These are phyloP conservation scores for Odontocerum albicorne DNA, from an alignment of 2,888 invertebrate species.

Conservation along the genomic window DNA sequence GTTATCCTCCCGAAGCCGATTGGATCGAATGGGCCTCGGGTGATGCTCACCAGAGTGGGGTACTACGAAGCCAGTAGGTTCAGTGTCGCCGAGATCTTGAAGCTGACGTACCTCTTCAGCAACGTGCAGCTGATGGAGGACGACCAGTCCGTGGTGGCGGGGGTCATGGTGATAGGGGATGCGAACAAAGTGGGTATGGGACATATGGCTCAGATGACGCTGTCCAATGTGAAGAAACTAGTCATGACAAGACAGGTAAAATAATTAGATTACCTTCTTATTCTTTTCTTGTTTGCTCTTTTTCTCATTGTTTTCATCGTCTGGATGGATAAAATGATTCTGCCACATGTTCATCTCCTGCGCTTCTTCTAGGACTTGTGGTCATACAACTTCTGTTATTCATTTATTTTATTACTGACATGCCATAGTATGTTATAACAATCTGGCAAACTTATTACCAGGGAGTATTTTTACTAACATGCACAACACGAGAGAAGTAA, in stretches of 20 bases:
- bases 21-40: constrained; percentile 47
- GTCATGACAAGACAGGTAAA: constrained; percentile 46
- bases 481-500: no score
- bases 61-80: constrained; percentile 50
- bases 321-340: no score
- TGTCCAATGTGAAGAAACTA: constrained; percentile 56
- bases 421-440: no score
- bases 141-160: constrained; percentile 52
- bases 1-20: constrained; percentile 42
- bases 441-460: no score
- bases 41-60: constrained; percentile 56
- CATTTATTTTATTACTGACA: no score
- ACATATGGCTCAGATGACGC: constrained; percentile 57
- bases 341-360: no score
- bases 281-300: neutral
- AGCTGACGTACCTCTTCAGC: constrained; percentile 41
- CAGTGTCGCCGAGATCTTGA: constrained; percentile 43
- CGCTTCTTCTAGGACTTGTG: no score
- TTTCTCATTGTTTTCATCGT: no score
- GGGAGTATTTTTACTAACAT: no score
- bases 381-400: no score
- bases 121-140: constrained; percentile 55
- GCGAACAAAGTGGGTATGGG: constrained; percentile 51
- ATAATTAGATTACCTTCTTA: no score
- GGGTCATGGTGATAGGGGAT: constrained; percentile 54